Percentiles rank a stretch among this genome's conserved stretches.
Evolutionary conservation across 2,113 vertebrate species (phyloP).

Genomic region (Austrofundulus limnaeus): DNA sequence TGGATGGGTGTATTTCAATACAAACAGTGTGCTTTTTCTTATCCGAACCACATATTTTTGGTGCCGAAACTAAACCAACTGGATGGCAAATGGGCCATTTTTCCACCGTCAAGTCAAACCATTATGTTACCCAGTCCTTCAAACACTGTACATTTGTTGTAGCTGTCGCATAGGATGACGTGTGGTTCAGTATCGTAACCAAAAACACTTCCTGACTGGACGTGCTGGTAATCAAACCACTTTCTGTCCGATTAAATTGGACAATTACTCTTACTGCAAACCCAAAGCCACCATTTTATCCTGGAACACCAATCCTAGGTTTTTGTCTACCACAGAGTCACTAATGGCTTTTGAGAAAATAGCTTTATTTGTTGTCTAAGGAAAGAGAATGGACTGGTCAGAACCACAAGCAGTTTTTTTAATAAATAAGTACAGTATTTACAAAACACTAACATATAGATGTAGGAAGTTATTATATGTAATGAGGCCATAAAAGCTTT

Average conservation of each 20-base stretch:
- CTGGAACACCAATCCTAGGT: neutral
- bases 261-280: neutral
- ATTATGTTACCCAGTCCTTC: too few species aligned
- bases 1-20: neutral
- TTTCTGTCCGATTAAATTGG: neutral
- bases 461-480: neutral
- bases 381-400: neutral
- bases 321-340: neutral
- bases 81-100: neutral
- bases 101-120: too few species aligned
- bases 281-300: neutral
- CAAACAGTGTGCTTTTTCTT: neutral
- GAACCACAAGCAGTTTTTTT: neutral
- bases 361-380: neutral
- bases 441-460: neutral
- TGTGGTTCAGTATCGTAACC: neutral
- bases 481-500: neutral
- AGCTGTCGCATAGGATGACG: neutral
- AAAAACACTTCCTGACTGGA: neutral
- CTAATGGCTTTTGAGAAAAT: neutral
- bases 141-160: neutral
- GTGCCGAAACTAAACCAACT: too few species aligned
- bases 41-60: neutral
- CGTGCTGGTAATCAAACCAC: neutral
- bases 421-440: neutral